Percentiles rank a stretch among this genome's conserved stretches.
Conservation (phyloP, 2,888 invertebrate genomes). For the Cerastoderma edule region DNA sequence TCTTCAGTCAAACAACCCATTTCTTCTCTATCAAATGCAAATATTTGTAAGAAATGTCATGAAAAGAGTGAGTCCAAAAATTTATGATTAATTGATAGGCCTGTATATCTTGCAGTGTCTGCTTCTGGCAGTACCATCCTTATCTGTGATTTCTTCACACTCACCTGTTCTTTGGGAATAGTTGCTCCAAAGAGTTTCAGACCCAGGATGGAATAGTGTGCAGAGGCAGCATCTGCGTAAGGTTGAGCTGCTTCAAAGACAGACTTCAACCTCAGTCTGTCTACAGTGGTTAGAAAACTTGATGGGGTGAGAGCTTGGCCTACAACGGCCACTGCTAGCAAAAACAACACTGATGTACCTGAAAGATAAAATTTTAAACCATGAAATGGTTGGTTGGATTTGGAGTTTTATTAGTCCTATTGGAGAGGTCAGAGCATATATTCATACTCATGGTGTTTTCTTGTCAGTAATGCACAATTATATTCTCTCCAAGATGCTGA, state of each 20-base stretch:
- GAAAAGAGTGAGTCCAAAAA: no score
- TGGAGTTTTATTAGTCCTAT: not conserved
- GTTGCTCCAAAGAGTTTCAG: slow-evolving; percentile 88
- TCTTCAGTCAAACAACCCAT: no score
- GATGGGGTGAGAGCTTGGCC: slow-evolving; percentile 81
- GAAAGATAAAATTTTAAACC: slow-evolving; percentile 38
- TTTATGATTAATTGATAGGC: no score
- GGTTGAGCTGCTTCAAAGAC: slow-evolving; percentile 82
- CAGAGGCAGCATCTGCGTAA: slow-evolving; percentile 83
- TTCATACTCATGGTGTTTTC: no score
- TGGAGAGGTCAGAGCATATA: no score
- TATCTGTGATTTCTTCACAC: no score
- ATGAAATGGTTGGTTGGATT: not conserved
- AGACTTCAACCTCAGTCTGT: slow-evolving; percentile 79
- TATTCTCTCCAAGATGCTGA: no score
- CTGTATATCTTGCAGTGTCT: no score
- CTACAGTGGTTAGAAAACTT: slow-evolving; percentile 82
- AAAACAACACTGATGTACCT: slow-evolving; percentile 71
- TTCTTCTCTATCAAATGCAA: no score
- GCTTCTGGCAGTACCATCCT: no score
- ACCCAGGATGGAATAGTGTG: slow-evolving; percentile 91
- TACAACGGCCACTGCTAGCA: slow-evolving; percentile 79
- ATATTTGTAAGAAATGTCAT: no score
- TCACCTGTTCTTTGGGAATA: slow-evolving; percentile 84
- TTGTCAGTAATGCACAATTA: not conserved